phyloP scores from a whole-genome alignment of 2,888 invertebrate genomes.

The Drosophila tripunctata region DNA sequence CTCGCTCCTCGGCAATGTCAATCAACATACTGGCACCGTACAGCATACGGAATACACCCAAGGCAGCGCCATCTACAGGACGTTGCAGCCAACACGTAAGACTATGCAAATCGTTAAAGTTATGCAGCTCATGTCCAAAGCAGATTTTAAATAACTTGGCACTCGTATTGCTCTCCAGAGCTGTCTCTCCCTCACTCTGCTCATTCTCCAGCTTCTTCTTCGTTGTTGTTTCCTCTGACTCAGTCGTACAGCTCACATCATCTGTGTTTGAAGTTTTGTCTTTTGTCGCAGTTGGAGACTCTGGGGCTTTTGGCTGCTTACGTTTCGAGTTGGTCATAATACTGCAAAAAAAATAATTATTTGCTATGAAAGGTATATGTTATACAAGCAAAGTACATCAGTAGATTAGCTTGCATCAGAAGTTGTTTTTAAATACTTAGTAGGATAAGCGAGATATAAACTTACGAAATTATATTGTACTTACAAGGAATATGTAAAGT shows the following conservation, averaged over 20 bases:
- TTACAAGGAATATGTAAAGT: too few species aligned
- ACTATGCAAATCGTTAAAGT: slow-evolving; percentile 52
- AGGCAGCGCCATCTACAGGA: slow-evolving; percentile 90
- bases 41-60: slow-evolving; percentile 91
- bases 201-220: background rate
- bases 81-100: slow-evolving; percentile 86
- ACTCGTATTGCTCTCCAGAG: background rate
- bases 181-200: background rate
- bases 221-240: background rate
- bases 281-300: background rate
- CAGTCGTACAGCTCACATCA: background rate
- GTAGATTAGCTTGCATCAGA: too few species aligned
- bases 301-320: slow-evolving; percentile 33
- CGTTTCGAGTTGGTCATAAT: slow-evolving; percentile 66
- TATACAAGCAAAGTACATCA: too few species aligned
- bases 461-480: too few species aligned
- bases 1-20: slow-evolving; percentile 94
- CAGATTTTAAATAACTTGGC: slow-evolving; percentile 53
- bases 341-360: background rate
- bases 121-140: slow-evolving; percentile 62
- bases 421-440: too few species aligned
- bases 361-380: background rate
- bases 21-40: slow-evolving; percentile 91
- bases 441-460: too few species aligned
- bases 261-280: background rate